Evolutionary conservation across 2,888 invertebrate genomes (phyloP).

Genomic region (Pyralis farinalis): DNA sequence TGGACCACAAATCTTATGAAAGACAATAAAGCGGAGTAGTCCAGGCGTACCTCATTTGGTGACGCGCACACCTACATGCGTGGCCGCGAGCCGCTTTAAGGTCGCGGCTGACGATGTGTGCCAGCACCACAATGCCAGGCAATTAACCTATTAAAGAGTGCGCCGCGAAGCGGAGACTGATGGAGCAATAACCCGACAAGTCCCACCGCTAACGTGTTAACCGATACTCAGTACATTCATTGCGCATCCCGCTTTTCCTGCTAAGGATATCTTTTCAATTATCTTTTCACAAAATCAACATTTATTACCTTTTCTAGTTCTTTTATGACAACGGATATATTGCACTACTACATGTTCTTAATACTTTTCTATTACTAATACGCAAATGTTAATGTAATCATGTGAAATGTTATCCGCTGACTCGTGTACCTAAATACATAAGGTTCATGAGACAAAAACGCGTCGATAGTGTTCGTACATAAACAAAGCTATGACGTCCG

Average conservation of each 20-base stretch:
- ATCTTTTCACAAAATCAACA: no score
- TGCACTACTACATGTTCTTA: background rate
- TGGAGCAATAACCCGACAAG: slow-evolving; percentile 63
- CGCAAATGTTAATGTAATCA: background rate
- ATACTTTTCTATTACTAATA: background rate
- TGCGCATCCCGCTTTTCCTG: slow-evolving; percentile 25
- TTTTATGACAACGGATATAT: no score
- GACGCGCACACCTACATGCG: slow-evolving; percentile 62
- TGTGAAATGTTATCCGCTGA: background rate
- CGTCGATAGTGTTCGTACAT: slow-evolving; percentile 24
- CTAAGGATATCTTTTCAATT: slow-evolving; percentile 4
- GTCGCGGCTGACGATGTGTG: slow-evolving; percentile 72
- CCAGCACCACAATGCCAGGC: slow-evolving; percentile 76
- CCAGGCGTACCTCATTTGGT: slow-evolving; percentile 51
- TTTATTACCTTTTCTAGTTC: no score
- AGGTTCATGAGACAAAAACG: slow-evolving; percentile 10
- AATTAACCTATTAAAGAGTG: slow-evolving; percentile 77
- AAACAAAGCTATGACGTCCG: slow-evolving; percentile 44
- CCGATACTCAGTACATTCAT: slow-evolving; percentile 32
- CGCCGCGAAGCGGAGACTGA: slow-evolving; percentile 54
- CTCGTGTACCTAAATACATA: background rate
- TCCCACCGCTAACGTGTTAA: slow-evolving; percentile 48
- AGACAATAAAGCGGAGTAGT: slow-evolving; percentile 19
- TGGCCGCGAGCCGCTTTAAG: slow-evolving; percentile 73
- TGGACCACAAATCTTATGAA: background rate